Evolutionary conservation across 1,140 invertebrate genomes (phyloP), one percentile per base, ranked within the genome.

Genomic region (Anthonomus grandis): DNA sequence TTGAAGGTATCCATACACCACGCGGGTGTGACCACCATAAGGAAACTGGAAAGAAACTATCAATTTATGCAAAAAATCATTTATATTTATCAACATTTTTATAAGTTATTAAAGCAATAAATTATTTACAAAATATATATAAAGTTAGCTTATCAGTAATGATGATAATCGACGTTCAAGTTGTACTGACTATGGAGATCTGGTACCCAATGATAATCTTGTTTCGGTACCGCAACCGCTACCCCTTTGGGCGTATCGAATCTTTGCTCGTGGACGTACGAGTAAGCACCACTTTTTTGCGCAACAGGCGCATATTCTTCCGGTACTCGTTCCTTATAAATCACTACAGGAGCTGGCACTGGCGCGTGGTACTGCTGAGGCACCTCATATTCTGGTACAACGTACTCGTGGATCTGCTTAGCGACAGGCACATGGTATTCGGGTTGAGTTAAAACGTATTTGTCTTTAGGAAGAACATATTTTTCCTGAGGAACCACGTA

Each of bases 181-280:
- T n/a, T 49, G 21, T 49, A 49, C 15, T 49, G 47, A 8, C 12
- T 9, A 49, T 13, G 47, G n/a, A 8, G 2, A 13, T 17, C 12
- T 12, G 18, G 15, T 18, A 18, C n/a, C 45, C 24, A 27, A 17
- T 2, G 12, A 27, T 13, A 6, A 25, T 10, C 10, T 12, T 51
- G 9, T 15, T 19, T 19, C 4, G 19, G 9, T 12, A 25, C 22
- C 0, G 22, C 17, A 15, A 53, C 24, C 8, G 15, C 50, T 18
- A n/a, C 34, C 2, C 39, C 24, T 8, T 53, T 42, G 10, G 50
- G 50, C n/a, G 50, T 52, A 12, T 52, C 34, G 22, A 44, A 53
- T 12, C 50, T 25, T 4, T 53, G 37, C 12, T 53, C 50, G 31
- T 53, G 39, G 0, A 53, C 50, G 10, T 53, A 53, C 10, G 50